These are phyloP conservation scores for Piliocolobus tephrosceles DNA, from an alignment of 2,113 vertebrate genomes.

Conservation along the genomic window DNA sequence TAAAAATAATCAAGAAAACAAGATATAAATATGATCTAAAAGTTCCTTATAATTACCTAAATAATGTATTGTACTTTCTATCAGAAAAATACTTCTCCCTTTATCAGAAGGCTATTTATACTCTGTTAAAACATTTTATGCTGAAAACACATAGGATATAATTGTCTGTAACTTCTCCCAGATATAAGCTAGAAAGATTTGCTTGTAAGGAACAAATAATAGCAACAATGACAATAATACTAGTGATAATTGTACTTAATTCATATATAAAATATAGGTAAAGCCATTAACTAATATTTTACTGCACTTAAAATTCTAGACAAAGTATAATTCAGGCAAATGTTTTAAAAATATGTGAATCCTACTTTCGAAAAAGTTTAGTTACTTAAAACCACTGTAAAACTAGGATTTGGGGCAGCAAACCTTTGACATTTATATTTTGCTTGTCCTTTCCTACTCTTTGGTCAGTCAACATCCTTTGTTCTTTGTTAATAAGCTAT, in stretches of 20 bases:
- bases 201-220: not conserved
- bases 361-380: conserved; percentile 6
- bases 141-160: not conserved
- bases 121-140: not conserved
- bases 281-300: conserved; percentile 12
- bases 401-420: not conserved
- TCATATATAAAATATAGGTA: not conserved
- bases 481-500: conserved; percentile 81
- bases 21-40: conserved; percentile 5
- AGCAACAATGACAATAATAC: not conserved
- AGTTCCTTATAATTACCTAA: not conserved
- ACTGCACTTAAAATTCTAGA: conserved; percentile 21
- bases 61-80: not conserved
- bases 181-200: conserved; percentile 40
- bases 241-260: not conserved
- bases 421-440: conserved; percentile 14
- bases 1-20: not conserved
- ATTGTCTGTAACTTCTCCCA: conserved; percentile 22
- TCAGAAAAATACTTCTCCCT: not conserved
- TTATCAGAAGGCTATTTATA: not conserved
- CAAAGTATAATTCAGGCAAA: conserved; percentile 42
- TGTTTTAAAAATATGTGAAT: conserved; percentile 37
- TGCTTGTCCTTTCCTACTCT: conserved; percentile 83
- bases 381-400: not conserved
- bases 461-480: conserved; percentile 79